Evolutionary conservation across 2,797 vertebrate genomes (phyloP).

Genomic region (Apogon hyalosoma): DNA sequence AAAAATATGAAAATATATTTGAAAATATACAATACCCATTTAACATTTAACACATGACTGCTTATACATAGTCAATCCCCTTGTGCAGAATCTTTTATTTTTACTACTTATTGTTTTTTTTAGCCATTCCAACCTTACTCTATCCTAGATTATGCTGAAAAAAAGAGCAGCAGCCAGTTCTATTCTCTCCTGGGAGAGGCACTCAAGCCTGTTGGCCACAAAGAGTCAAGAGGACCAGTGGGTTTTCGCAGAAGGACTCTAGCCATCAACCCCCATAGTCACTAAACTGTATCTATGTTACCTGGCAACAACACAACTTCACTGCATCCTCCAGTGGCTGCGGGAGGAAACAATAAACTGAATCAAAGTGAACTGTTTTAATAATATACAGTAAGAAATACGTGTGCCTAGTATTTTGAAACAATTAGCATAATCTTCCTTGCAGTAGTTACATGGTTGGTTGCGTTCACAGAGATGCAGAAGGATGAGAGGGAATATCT

Average conservation of each 20-base stretch:
- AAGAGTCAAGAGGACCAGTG: conserved; percentile 15
- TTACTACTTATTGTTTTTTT: no score
- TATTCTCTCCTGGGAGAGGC: conserved; percentile 35
- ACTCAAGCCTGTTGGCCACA: conserved; percentile 13
- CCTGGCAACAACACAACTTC: conserved; percentile 57
- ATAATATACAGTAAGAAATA: not conserved
- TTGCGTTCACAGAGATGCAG: no score
- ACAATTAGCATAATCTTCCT: no score
- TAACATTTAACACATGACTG: no score
- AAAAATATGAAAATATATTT: no score
- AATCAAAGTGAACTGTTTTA: not conserved
- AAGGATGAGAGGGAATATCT: no score
- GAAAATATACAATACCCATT: no score
- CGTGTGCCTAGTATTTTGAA: no score
- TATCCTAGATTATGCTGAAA: not conserved
- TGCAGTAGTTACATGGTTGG: no score
- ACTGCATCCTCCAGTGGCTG: not conserved
- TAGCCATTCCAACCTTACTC: not conserved
- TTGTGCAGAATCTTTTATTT: no score
- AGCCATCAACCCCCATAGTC: conserved; percentile 20
- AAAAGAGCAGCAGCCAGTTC: not conserved
- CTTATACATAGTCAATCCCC: no score
- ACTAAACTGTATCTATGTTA: conserved; percentile 44
- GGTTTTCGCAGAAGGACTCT: conserved; percentile 20
- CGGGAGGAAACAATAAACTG: not conserved